Evolutionary conservation across 2,888 invertebrate species (phyloP).

Genomic region (Drosophila borealis): DNA sequence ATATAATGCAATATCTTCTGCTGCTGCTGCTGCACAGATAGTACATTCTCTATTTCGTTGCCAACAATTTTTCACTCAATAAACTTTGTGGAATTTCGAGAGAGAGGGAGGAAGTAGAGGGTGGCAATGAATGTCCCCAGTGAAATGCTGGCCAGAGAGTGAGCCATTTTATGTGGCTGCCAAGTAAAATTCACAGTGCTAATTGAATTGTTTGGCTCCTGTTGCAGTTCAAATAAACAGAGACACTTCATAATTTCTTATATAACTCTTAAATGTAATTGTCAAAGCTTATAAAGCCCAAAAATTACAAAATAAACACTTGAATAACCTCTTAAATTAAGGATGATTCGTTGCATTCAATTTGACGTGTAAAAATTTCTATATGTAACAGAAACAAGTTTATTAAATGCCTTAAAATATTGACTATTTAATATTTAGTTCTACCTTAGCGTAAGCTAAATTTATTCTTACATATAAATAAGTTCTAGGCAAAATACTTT

Average conservation of each 20-base stretch:
- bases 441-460: not conserved
- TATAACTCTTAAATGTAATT: not conserved
- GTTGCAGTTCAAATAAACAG: constrained; percentile 1
- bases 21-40: constrained; percentile 37
- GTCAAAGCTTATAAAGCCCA: not conserved
- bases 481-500: not conserved
- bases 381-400: too few species aligned
- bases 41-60: constrained; percentile 39
- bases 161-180: constrained; percentile 53
- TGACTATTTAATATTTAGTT: too few species aligned
- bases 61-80: constrained; percentile 65
- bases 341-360: too few species aligned
- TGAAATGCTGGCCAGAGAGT: constrained; percentile 25
- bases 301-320: not conserved
- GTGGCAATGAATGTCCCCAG: not conserved
- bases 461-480: not conserved
- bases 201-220: constrained; percentile 61
- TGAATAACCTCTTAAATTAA: too few species aligned
- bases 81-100: constrained; percentile 52
- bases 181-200: constrained; percentile 41
- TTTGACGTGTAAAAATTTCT: too few species aligned
- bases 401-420: too few species aligned
- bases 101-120: not conserved
- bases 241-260: constrained; percentile 7
- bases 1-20: constrained; percentile 18